A percentile compares a stretch with the other conserved stretches of the same genome.
These are phyloP conservation scores for Yoshiicerus persimilis DNA, from an alignment of 1,140 invertebrate genomes.

Conservation along the genomic window DNA sequence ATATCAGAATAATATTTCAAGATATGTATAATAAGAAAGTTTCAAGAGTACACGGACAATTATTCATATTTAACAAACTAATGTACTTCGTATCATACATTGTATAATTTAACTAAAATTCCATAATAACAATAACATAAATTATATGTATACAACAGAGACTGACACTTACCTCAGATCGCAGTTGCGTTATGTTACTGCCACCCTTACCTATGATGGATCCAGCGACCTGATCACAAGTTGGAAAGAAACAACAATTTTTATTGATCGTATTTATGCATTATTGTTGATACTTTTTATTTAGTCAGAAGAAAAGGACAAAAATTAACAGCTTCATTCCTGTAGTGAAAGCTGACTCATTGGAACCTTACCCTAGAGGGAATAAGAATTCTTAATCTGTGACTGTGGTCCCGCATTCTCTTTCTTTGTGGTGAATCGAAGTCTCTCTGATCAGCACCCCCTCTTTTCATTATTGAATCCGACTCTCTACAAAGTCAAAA, in stretches of 20 bases:
- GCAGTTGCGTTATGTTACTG: slow-evolving; percentile 87
- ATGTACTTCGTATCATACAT: too few relatives aligned
- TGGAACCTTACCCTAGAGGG: slow-evolving; percentile 47
- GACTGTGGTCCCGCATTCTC: slow-evolving; percentile 45
- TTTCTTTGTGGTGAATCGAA: slow-evolving; percentile 49
- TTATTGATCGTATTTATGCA: too few relatives aligned
- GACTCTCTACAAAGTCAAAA: neutral
- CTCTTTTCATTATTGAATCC: slow-evolving; percentile 49
- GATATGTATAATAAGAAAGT: neutral
- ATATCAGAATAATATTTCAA: slow-evolving; percentile 44
- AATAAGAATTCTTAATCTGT: slow-evolving; percentile 47
- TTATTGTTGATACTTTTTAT: too few relatives aligned
- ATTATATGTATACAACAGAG: neutral
- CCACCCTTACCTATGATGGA: slow-evolving; percentile 96
- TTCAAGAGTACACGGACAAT: neutral
- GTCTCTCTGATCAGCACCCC: slow-evolving; percentile 41
- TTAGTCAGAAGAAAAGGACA: too few relatives aligned
- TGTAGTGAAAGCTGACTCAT: too few relatives aligned
- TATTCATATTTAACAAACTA: neutral
- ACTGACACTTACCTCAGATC: slow-evolving; percentile 80
- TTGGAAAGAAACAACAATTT: neutral
- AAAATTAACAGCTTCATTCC: too few relatives aligned
- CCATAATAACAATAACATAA: too few relatives aligned
- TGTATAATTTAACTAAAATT: too few relatives aligned
- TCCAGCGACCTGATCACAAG: slow-evolving; percentile 66